Conservation (phyloP, 2,888 invertebrate genomes). For the Priapulus caudatus region DNA sequence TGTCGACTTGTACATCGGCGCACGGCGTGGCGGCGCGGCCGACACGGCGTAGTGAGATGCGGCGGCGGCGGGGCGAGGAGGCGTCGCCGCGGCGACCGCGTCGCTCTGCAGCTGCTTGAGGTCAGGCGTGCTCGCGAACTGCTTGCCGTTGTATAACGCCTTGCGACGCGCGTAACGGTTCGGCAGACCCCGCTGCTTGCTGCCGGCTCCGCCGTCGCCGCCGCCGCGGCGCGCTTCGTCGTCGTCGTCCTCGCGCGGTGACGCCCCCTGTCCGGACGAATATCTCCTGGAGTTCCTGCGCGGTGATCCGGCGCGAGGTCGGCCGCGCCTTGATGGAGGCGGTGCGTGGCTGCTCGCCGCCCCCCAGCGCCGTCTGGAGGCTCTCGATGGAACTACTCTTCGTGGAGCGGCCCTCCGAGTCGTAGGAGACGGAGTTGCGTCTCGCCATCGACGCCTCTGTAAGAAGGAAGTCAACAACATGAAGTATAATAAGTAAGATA, state of each 20-base stretch:
- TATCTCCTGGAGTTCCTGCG: conserved; percentile 79
- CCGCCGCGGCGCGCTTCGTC: too few species aligned
- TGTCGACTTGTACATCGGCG: neutral
- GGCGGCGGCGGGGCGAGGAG: conserved; percentile 20
- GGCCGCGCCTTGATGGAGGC: conserved; percentile 82
- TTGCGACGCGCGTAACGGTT: neutral
- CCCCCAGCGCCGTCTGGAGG: conserved; percentile 16
- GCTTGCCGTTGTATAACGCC: conserved; percentile 3
- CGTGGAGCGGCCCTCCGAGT: conserved; percentile 24
- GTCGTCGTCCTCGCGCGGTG: too few species aligned
- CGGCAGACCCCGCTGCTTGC: neutral
- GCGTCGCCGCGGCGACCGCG: neutral
- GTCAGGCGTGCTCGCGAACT: neutral
- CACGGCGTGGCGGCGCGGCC: conserved; percentile 36
- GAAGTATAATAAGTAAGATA: too few species aligned
- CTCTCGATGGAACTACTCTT: conserved; percentile 24
- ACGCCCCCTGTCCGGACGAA: conserved; percentile 59
- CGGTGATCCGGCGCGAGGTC: conserved; percentile 67
- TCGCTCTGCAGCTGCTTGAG: neutral
- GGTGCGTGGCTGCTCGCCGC: conserved; percentile 47
- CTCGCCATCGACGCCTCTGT: too few species aligned
- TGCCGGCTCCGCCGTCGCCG: conserved; percentile 19
- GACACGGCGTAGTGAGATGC: conserved; percentile 57
- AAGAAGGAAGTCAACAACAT: too few species aligned
- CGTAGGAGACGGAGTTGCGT: too few species aligned